Evolutionary conservation across 2,888 invertebrate genomes (phyloP).

Genomic region (Drosophila niveifrons): DNA sequence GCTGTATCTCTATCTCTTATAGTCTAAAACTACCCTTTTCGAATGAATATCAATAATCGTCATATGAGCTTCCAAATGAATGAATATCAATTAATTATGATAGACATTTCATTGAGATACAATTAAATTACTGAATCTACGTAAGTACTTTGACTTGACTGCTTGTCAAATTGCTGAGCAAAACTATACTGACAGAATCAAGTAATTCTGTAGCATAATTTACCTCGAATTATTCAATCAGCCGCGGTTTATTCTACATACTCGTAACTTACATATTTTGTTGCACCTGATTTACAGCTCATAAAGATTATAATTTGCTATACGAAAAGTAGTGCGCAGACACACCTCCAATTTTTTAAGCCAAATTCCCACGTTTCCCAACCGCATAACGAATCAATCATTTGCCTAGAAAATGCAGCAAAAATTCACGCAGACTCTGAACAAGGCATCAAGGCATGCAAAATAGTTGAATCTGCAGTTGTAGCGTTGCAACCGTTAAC

Average conservation of each 20-base stretch:
- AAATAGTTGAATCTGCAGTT: constrained; percentile 52
- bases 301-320: constrained; percentile 69
- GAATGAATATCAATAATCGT: no score
- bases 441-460: constrained; percentile 43
- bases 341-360: constrained; percentile 76
- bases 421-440: constrained; percentile 15
- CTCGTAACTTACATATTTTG: constrained; percentile 59
- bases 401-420: constrained; percentile 57
- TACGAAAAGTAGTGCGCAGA: constrained; percentile 67
- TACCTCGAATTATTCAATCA: constrained; percentile 28
- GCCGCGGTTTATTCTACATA: constrained; percentile 24
- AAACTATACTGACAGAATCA: constrained; percentile 29
- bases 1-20: no score
- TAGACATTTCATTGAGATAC: no score
- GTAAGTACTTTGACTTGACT: no score
- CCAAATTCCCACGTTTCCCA: constrained; percentile 78
- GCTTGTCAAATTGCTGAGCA: constrained; percentile 9
- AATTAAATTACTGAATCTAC: no score
- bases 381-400: constrained; percentile 75
- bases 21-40: no score
- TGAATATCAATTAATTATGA: no score
- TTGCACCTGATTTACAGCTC: constrained; percentile 67
- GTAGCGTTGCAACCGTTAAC: constrained; percentile 58
- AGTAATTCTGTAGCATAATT: constrained; percentile 29
- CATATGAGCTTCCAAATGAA: no score